Evolutionary conservation across 2,888 invertebrate species (phyloP), one percentile per base, ranked within the genome.

Genomic region (Eutolmus rufibarbis): DNA sequence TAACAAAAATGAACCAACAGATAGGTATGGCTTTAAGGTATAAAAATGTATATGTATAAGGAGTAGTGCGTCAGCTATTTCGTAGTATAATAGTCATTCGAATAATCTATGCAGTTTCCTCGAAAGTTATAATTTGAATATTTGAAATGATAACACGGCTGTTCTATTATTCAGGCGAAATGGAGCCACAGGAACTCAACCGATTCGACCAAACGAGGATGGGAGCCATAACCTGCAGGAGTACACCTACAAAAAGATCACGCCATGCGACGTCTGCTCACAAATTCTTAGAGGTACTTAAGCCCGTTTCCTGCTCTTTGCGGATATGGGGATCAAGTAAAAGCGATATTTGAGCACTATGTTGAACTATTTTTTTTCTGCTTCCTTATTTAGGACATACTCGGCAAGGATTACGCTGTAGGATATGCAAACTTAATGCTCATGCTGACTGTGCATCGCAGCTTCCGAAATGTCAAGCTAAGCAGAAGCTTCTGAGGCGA

Each of bases 201-300:
- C 92, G 87, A 90, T 92, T 89, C 91, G 92, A 89, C 92, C 91
- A 89, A 92, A 92, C 84, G 90, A 92, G 89, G 92, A 92, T 89
- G 93, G 93, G 89, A 92, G 92, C 89, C 98, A 98, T 93, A 96
- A 96, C 92, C 96, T 98, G 94, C 97, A 97, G 93, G 98, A 98
- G 93, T 97, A 98, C 93, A 98, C 98, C 46, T 98, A 98, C 93
- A 97, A 98, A 94, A 98, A 98, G 94, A 98, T 98, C 90, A 98
- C 98, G 77, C 97, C 98, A 40, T 98, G 98, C 93, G 98, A 98
- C 93, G 96, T 97, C 90, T 98, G 98, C 93, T 97, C 97, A 88
- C 97, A 98, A 94, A 97, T 98, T 86, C 94, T 98, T 87, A 94
- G 98, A 95, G 97, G 97, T 97, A 94, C 93, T 43, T 74, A 57